These are phyloP conservation scores for Fukomys damarensis DNA, from an alignment of 2,113 vertebrate species.

Conservation along the genomic window DNA sequence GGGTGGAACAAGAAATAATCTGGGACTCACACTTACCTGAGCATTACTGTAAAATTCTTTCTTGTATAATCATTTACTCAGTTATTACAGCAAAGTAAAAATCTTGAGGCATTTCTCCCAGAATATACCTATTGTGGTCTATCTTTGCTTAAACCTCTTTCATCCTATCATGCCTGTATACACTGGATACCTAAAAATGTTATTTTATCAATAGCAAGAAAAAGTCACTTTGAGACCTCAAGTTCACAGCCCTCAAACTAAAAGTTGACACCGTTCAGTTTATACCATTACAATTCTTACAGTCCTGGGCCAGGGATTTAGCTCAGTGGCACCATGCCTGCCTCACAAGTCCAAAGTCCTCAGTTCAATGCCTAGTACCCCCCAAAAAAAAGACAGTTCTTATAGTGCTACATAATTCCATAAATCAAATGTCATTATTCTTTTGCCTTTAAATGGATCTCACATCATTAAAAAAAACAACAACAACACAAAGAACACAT, in stretches of 20 bases:
- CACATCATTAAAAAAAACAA: neutral
- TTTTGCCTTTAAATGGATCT: neutral
- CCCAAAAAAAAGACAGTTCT: too few species aligned
- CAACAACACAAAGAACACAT: neutral
- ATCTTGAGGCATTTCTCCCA: conserved; percentile 75
- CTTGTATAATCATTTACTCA: conserved; percentile 82
- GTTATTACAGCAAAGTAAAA: conserved; percentile 72
- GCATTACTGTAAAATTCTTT: conserved; percentile 81
- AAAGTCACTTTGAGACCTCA: neutral
- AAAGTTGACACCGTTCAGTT: neutral
- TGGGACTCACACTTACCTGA: conserved; percentile 72
- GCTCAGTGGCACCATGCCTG: too few species aligned
- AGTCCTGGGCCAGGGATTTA: too few species aligned
- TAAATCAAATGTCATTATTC: neutral
- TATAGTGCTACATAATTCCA: conserved; percentile 18
- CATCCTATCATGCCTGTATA: conserved; percentile 39
- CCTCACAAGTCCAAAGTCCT: too few species aligned
- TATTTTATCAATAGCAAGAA: conserved; percentile 11
- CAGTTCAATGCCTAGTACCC: too few species aligned
- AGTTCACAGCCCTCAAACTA: neutral
- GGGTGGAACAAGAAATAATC: conserved; percentile 66
- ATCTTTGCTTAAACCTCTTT: conserved; percentile 68
- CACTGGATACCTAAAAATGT: conserved; percentile 82
- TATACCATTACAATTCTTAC: neutral
- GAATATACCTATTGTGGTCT: conserved; percentile 70